Conservation (phyloP, 2,888 invertebrate genomes). For the Drosophila setosimentum region DNA sequence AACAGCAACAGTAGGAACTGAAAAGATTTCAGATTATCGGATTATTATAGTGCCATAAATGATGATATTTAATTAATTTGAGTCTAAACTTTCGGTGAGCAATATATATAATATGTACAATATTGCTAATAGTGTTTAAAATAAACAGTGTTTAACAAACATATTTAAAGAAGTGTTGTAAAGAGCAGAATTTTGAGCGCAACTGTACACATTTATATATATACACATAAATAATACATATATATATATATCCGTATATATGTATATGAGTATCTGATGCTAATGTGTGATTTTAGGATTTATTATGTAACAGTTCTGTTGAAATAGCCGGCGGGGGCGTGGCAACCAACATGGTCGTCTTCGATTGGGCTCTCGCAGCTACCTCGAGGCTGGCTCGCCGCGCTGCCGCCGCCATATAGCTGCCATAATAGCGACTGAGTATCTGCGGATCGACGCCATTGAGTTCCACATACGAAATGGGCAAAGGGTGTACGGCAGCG, state of each 20-base stretch:
- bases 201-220: not conserved
- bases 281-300: constrained; percentile 32
- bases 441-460: constrained; percentile 80
- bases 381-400: constrained; percentile 59
- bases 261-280: not conserved
- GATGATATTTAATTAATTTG: not conserved
- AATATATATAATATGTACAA: not conserved
- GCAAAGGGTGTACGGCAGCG: not conserved
- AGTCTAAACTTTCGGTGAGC: not conserved
- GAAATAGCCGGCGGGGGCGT: constrained; percentile 44
- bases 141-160: too few relatives aligned
- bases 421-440: constrained; percentile 83
- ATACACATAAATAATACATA: not conserved
- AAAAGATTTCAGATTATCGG: not conserved
- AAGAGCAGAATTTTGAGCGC: not conserved
- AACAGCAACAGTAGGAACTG: not conserved
- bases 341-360: constrained; percentile 18
- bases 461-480: constrained; percentile 45
- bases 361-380: constrained; percentile 38
- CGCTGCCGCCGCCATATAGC: constrained; percentile 84
- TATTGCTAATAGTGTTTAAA: not conserved
- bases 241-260: too few relatives aligned
- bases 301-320: constrained; percentile 55
- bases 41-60: not conserved
- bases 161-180: not conserved